phyloP scores from a whole-genome alignment of 2,888 invertebrate species.

The Drosophila greeni region DNA sequence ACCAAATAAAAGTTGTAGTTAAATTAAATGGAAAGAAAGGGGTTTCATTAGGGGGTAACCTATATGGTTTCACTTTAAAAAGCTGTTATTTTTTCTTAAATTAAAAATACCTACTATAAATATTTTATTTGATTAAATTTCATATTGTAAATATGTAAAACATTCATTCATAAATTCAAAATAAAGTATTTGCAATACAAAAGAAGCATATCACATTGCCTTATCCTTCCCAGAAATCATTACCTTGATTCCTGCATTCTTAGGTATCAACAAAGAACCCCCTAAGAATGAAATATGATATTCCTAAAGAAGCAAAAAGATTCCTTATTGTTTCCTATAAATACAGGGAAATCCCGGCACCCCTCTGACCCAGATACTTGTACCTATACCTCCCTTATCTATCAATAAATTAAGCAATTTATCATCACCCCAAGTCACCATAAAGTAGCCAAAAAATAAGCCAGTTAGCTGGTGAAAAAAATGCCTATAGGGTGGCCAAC shows the following conservation, averaged over 20 bases:
- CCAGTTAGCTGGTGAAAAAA: constrained; percentile 15
- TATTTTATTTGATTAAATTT: not conserved
- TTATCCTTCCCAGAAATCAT: not conserved
- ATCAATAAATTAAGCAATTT: constrained; percentile 52
- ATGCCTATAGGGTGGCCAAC: constrained; percentile 37
- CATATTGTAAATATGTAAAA: no score
- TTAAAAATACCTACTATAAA: not conserved
- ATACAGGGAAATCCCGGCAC: not conserved
- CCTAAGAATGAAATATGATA: constrained; percentile 6
- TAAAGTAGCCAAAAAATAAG: constrained; percentile 34
- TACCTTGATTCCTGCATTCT: not conserved
- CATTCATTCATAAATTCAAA: no score
- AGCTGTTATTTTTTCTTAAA: not conserved
- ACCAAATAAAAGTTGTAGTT: not conserved
- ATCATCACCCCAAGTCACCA: constrained; percentile 26
- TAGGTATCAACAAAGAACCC: not conserved
- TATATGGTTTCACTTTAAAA: not conserved
- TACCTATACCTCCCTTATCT: constrained; percentile 14
- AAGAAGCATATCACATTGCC: not conserved
- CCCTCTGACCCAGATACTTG: constrained; percentile 11
- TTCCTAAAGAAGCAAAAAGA: not conserved
- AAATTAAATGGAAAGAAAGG: not conserved
- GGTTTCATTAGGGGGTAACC: no score
- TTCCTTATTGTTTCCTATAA: not conserved
- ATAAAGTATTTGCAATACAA: not conserved